Evolutionary conservation across 2,113 vertebrate genomes (phyloP).

Genomic region (Myiagra hebetior): DNA sequence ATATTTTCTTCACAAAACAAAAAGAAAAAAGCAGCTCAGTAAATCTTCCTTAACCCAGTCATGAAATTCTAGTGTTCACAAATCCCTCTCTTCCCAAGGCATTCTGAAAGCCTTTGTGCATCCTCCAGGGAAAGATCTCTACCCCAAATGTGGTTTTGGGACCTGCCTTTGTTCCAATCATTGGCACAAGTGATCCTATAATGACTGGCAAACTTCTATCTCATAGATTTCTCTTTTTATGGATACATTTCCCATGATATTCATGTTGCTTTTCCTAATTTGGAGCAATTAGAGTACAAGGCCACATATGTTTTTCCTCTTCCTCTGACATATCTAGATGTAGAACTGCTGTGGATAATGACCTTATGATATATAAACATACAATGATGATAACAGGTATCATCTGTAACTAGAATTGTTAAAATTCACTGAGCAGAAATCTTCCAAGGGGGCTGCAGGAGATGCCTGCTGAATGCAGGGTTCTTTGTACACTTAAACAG

Average conservation of each 20-base stretch:
- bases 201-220: background rate
- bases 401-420: background rate
- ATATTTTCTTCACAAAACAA: background rate
- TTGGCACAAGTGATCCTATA: background rate
- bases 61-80: background rate
- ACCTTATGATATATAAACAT: background rate
- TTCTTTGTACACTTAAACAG: background rate
- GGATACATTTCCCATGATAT: background rate
- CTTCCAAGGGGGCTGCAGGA: background rate
- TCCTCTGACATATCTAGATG: background rate
- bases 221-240: background rate
- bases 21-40: background rate
- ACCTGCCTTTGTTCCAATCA: background rate
- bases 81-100: background rate
- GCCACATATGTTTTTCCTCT: background rate
- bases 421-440: background rate
- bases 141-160: background rate
- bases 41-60: background rate
- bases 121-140: background rate
- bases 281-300: background rate
- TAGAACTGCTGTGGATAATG: background rate
- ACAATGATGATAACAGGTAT: background rate
- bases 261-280: background rate
- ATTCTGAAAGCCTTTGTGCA: background rate
- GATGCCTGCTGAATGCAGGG: background rate